These are phyloP conservation scores for Trachymyrmex septentrionalis DNA, from an alignment of 1,140 invertebrate species.

Conservation along the genomic window DNA sequence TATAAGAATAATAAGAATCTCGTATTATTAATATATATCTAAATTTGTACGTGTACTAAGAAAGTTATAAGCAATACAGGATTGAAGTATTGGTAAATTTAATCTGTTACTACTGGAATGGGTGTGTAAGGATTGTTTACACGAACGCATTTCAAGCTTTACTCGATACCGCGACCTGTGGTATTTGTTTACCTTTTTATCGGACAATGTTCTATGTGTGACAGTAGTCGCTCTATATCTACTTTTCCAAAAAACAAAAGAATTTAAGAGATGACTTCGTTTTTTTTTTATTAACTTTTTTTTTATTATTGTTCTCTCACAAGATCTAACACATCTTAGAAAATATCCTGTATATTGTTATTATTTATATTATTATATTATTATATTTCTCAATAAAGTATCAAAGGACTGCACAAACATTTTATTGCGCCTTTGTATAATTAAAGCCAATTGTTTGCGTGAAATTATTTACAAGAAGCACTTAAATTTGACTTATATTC, in stretches of 20 bases:
- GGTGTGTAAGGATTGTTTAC: conserved; percentile 32
- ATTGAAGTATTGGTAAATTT: conserved; percentile 18
- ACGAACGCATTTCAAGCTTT: conserved; percentile 1
- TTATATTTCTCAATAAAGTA: background rate
- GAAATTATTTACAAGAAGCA: conserved; percentile 34
- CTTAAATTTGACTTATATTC: conserved; percentile 55
- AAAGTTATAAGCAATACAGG: conserved; percentile 22
- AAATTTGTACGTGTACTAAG: background rate
- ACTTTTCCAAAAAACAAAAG: conserved; percentile 17
- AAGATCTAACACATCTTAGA: background rate
- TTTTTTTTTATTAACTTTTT: background rate
- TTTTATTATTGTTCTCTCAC: background rate
- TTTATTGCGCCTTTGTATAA: conserved; percentile 25
- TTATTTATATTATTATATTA: background rate
- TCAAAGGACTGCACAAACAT: background rate
- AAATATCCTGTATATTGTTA: background rate
- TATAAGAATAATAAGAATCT: background rate
- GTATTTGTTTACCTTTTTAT: conserved; percentile 46
- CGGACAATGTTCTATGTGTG: conserved; percentile 18
- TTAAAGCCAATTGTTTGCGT: conserved; percentile 35
- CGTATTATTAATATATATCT: background rate
- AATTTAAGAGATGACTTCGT: conserved; percentile 3
- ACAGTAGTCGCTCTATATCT: conserved; percentile 18
- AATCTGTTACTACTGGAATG: background rate
- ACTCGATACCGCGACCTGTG: background rate